Evolutionary conservation across 2,797 vertebrate species (phyloP).

Genomic region (Macropodus opercularis): DNA sequence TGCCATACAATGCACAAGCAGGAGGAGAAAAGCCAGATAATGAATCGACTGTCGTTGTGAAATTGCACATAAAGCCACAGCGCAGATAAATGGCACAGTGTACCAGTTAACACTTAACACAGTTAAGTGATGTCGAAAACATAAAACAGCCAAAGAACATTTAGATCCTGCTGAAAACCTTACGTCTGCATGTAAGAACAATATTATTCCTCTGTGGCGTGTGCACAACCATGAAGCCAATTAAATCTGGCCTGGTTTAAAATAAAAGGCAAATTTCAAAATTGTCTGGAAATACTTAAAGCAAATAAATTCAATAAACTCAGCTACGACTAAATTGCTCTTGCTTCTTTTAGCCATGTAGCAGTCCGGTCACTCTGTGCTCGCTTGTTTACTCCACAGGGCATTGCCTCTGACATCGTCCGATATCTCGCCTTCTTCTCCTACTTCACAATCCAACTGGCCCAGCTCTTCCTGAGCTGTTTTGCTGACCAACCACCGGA

Average conservation of each 20-base stretch:
- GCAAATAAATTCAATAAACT: conserved; percentile 19
- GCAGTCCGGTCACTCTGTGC: conserved; percentile 3
- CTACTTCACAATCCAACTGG: conserved; percentile 84
- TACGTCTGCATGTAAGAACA: conserved; percentile 11
- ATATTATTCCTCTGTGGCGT: conserved; percentile 40
- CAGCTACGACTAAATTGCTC: neutral
- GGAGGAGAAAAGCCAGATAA: conserved; percentile 44
- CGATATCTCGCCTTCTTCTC: conserved; percentile 86
- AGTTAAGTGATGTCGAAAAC: conserved; percentile 32
- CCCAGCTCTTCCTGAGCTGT: conserved; percentile 89
- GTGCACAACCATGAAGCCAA: conserved; percentile 20
- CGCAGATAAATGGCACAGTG: conserved; percentile 24
- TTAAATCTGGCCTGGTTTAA: conserved; percentile 32
- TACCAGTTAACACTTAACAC: too few species aligned
- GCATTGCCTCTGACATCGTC: conserved; percentile 82
- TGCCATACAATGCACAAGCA: conserved; percentile 53
- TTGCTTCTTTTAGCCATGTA: conserved; percentile 1
- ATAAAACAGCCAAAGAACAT: conserved; percentile 30
- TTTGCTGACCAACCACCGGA: conserved; percentile 87
- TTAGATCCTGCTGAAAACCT: conserved; percentile 20
- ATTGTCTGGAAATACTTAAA: conserved; percentile 24
- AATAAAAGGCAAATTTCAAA: conserved; percentile 22
- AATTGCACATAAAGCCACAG: conserved; percentile 51
- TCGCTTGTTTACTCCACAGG: conserved; percentile 75
- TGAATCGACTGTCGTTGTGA: conserved; percentile 37